Base-by-base conservation (phyloP, 1,140 invertebrate species). In the Sycophaga agraensis region DNA sequence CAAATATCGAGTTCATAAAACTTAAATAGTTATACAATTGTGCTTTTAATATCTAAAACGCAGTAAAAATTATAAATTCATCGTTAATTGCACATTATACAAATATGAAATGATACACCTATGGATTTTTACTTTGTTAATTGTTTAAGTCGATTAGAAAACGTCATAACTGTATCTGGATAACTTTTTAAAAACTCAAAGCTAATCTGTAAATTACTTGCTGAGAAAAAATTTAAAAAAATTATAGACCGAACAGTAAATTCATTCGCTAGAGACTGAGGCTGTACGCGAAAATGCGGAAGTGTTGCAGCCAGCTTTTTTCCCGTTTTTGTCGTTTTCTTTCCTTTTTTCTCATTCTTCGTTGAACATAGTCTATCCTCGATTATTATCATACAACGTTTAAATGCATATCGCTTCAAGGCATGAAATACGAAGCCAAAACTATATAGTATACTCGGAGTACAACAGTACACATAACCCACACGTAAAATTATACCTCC, bases 291-390 rank as follows among this genome's bases (percentile, higher is more conserved):
- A 63, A 58, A 63, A 63, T 53, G 54, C 54, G 45, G 48, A 58
- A 63, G 55, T 53, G 54, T 58, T 63, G 61, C 55, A 58, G 49
- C 28, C 46, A 37, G 37, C 26, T 17, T 56, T 35, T 56, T 35
- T 11, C 7, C 31, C 28, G 17, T 4, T 34, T 42, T 43, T 31
- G 9, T 55, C 51, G 1, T 22, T n/a, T n/a, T 21, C 22, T 21
- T 43, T 34, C 46, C 19, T 46, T 40, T 39, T 40, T 42, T 56
- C 24, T 31, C 37, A 31, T 62, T 34, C 26, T 34, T 53, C 48
- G 26, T 21, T 22, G 31, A 40, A 34, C 26, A 26, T 50, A 49
- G 34, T 39, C 17, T 55, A 22, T 17, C 42, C 50, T 21, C 14
- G 51, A 55, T 56, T 54, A 62, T 56, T 62, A 39, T 49, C 43